Evolutionary conservation across 2,113 vertebrate genomes (phyloP), one percentile per base, ranked within the genome.

Genomic region (Pogonocichla stellata): DNA sequence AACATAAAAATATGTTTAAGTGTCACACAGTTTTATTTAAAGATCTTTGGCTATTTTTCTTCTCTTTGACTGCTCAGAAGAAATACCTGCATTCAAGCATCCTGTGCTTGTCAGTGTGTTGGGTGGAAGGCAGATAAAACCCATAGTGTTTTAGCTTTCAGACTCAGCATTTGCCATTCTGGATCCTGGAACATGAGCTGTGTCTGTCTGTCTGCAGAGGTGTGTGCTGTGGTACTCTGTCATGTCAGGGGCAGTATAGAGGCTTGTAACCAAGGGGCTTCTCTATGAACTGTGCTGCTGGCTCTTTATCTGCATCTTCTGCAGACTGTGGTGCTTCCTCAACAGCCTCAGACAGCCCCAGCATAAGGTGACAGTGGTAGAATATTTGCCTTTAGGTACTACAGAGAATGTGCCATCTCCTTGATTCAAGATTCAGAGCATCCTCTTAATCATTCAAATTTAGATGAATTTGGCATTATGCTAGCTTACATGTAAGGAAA

Each of bases 291-390:
- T 42, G 28, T 61, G 38, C 50, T 72, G 18, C 38, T 67, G 57
- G 42, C 20, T 50, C 25, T 71, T 67, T 62, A 38, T 75, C 43
- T 60, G 54, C n/a, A 15, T 60, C 19, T 67, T 69, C n/a, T 83
- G 54, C n/a, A n/a, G n/a, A n/a, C n/a, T n/a, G n/a, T n/a, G 0
- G 28, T 4, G 24, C 36, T 89, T 57, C 69, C 45, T 70, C 42
- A 51, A 10, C 14, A 77, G 12, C 58, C 61, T 47, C 50, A 80
- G 53, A 51, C 14, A 48, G 4, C 19, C 36, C 14, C 47, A 84
- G 42, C 10, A 17, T 1, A n/a, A n/a, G 10, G 17, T 82, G 29
- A 25, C 4, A 45, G 28, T 17, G 12, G 9, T 2, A 1, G 11
- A 20, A 5, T 69, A 25, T 75, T 57, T 83, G n/a, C 22, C 11